Percentiles rank a stretch among this genome's conserved stretches.
Evolutionary conservation across 2,797 vertebrate genomes (phyloP).

Genomic region (Knipowitschia caucasica): DNA sequence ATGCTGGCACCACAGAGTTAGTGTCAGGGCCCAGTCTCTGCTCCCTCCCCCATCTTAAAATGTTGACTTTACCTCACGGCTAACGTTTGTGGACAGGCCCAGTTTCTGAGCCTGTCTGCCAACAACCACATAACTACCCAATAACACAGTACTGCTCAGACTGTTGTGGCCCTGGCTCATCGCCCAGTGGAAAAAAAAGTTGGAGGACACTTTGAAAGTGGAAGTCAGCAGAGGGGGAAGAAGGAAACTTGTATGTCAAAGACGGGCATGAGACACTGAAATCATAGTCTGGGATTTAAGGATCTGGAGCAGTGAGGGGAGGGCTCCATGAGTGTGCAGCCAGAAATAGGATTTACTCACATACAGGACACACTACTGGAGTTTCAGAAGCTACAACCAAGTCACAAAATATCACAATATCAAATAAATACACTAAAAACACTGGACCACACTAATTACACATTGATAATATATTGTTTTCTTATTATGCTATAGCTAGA

Average conservation of each 20-base stretch:
- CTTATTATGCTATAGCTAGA: too few relatives aligned
- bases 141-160: constrained; percentile 62
- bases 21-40: constrained; percentile 65
- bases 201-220: constrained; percentile 47
- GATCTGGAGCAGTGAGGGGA: constrained; percentile 22
- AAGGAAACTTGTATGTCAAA: constrained; percentile 58
- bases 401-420: too few relatives aligned
- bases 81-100: constrained; percentile 70
- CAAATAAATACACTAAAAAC: too few relatives aligned
- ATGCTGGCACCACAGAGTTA: constrained; percentile 70
- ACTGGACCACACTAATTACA: too few relatives aligned
- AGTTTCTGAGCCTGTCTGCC: constrained; percentile 64
- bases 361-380: not conserved
- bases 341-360: constrained; percentile 6
- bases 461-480: too few relatives aligned
- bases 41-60: constrained; percentile 54
- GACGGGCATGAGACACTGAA: constrained; percentile 26
- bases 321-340: constrained; percentile 19
- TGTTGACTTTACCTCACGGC: constrained; percentile 64
- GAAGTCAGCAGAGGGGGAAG: constrained; percentile 48
- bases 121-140: constrained; percentile 65
- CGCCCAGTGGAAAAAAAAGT: constrained; percentile 65
- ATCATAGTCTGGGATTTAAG: constrained; percentile 30
- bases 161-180: constrained; percentile 48
- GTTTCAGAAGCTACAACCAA: too few relatives aligned